Conservation (phyloP, 2,888 invertebrate genomes). For the Drosophila mimetica region DNA sequence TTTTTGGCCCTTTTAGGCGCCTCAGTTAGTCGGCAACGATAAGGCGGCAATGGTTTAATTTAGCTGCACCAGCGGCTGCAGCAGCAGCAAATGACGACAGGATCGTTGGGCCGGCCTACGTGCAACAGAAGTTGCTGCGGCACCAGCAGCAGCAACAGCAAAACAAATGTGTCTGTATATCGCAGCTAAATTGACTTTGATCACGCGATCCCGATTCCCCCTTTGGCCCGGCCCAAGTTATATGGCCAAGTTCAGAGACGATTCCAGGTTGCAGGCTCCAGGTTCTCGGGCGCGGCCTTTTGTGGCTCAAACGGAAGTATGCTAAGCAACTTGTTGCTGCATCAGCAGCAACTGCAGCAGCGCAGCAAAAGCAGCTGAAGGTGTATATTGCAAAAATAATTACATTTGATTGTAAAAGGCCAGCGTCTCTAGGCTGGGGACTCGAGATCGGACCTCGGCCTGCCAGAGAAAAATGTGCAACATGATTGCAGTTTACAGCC, state of each 20-base stretch:
- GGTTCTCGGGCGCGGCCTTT: constrained; percentile 51
- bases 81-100: constrained; percentile 77
- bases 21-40: constrained; percentile 65
- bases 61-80: constrained; percentile 62
- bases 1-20: constrained; percentile 48
- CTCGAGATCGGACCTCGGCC: constrained; percentile 35
- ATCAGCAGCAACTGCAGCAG: constrained; percentile 21
- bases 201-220: constrained; percentile 81
- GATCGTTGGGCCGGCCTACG: constrained; percentile 78
- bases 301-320: constrained; percentile 81
- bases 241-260: constrained; percentile 37
- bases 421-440: constrained; percentile 48
- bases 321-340: constrained; percentile 82
- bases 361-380: constrained; percentile 66
- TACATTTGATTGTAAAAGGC: constrained; percentile 82
- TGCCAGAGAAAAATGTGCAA: constrained; percentile 82
- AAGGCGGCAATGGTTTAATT: constrained; percentile 81
- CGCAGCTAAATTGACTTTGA: constrained; percentile 84
- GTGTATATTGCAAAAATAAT: constrained; percentile 81
- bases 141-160: constrained; percentile 41
- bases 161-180: constrained; percentile 81
- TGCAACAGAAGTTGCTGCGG: constrained; percentile 51
- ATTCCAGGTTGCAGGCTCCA: constrained; percentile 34
- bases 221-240: constrained; percentile 18
- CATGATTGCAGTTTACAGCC: constrained; percentile 82